A percentile compares a stretch with the other conserved stretches of the same genome.
phyloP scores from a whole-genome alignment of 2,797 vertebrate species.

The Trematomus bernacchii region DNA sequence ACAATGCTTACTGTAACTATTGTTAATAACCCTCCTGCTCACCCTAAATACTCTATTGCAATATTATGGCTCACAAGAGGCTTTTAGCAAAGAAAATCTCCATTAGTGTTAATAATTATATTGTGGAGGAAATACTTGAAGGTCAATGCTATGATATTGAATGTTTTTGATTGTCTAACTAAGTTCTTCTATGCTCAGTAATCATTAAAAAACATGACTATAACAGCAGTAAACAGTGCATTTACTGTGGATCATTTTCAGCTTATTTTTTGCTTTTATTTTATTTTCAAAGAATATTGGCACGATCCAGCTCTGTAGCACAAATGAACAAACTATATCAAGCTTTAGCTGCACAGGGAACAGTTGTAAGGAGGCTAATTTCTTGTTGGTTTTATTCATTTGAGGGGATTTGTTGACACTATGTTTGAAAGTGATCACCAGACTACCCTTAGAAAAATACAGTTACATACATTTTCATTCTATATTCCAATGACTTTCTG shows the following conservation, averaged over 20 bases:
- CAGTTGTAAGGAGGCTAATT: neutral
- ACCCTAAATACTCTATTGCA: neutral
- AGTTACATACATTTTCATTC: neutral
- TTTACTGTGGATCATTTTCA: neutral
- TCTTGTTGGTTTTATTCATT: conserved; percentile 6
- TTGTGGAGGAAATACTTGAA: neutral
- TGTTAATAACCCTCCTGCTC: neutral
- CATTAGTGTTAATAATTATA: neutral
- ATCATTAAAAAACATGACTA: neutral
- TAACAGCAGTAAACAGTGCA: neutral
- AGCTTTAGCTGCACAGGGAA: neutral
- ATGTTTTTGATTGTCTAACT: neutral
- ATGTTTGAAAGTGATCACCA: neutral
- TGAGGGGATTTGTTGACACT: conserved; percentile 5
- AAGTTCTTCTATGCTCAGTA: neutral
- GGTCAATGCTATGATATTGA: neutral
- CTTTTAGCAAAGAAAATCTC: neutral
- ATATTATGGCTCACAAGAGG: neutral
- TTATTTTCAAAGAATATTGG: neutral
- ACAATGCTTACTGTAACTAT: conserved; percentile 7
- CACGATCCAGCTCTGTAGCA: neutral
- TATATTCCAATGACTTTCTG: neutral
- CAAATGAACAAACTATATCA: neutral
- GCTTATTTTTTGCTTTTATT: neutral
- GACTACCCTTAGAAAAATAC: neutral